These are phyloP conservation scores for crab-eating macaque (Macaca fascicularis) DNA, from an alignment of 2,113 vertebrate genomes.

Conservation along the genomic window DNA sequence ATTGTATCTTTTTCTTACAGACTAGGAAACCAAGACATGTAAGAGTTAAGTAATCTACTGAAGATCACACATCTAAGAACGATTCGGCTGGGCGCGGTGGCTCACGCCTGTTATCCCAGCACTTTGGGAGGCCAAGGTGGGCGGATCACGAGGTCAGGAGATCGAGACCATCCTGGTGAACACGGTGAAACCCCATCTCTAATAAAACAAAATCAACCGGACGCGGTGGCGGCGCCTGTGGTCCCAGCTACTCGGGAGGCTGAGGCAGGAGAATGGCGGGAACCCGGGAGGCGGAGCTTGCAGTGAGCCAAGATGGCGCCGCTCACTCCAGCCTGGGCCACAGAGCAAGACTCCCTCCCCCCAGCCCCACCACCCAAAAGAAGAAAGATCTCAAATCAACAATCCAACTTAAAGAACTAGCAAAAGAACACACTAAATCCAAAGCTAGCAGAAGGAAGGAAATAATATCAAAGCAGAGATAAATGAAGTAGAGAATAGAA, in stretches of 20 bases:
- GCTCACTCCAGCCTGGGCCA: no score
- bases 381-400: neutral
- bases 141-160: no score
- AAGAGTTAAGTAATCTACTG: neutral
- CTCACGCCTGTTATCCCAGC: no score
- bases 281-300: no score
- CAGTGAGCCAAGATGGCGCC: no score
- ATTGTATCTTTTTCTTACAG: neutral
- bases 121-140: no score
- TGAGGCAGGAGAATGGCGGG: no score
- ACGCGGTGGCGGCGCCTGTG: accelerated
- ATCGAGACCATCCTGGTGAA: no score
- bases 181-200: no score
- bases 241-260: no score
- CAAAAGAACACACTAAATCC: neutral
- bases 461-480: neutral
- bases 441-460: neutral
- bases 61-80: neutral
- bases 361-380: accelerated
- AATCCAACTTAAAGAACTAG: neutral
- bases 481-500: neutral
- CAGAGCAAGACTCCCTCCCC: no score
- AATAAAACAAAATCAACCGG: no score
- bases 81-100: accelerated
- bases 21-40: neutral